Conservation (phyloP, 2,797 vertebrate genomes). For the Coregonus ussuriensis region DNA sequence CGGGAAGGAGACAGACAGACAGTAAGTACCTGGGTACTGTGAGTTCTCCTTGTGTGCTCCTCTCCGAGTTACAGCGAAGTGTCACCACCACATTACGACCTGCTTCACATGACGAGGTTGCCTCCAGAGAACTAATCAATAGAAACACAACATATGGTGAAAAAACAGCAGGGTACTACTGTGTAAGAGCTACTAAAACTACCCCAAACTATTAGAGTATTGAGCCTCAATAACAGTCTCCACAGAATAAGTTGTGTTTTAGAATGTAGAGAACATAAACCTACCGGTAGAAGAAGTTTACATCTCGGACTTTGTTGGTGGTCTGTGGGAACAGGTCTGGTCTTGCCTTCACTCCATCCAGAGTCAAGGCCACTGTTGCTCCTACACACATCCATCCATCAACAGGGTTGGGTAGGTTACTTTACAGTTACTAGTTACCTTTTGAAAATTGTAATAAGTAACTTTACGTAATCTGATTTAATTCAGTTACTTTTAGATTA, state of each 20-base stretch:
- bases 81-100: conserved; percentile 90
- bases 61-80: conserved; percentile 87
- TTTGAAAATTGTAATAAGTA: too few relatives aligned
- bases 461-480: too few relatives aligned
- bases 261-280: conserved; percentile 35
- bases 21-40: conserved; percentile 86
- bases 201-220: too few relatives aligned
- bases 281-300: conserved; percentile 96
- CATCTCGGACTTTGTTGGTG: conserved; percentile 81
- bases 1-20: neutral
- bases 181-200: too few relatives aligned
- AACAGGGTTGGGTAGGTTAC: neutral
- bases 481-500: too few relatives aligned
- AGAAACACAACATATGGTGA: conserved; percentile 1
- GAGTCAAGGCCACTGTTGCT: conserved; percentile 78
- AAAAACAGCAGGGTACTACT: neutral
- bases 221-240: too few relatives aligned
- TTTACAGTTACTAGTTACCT: too few relatives aligned
- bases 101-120: conserved; percentile 86
- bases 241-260: too few relatives aligned
- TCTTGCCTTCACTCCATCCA: conserved; percentile 79
- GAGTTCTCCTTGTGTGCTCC: conserved; percentile 80
- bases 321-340: conserved; percentile 79
- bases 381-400: conserved; percentile 68
- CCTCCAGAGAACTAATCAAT: conserved; percentile 81